Conservation (phyloP, 2,888 invertebrate genomes). For the Lutraria lutraria region DNA sequence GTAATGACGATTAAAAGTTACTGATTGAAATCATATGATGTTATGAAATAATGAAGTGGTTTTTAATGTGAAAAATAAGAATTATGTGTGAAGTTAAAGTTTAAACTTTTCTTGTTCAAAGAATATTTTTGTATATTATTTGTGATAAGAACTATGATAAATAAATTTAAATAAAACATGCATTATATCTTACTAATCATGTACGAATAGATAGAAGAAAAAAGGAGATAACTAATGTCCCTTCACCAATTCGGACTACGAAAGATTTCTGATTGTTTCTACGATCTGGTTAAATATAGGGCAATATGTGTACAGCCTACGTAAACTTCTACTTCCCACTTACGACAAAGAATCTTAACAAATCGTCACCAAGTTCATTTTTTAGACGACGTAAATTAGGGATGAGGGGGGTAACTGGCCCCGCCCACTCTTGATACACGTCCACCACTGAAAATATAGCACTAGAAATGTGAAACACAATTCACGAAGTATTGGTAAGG, state of each 20-base stretch:
- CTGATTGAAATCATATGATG: not conserved
- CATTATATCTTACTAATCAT: not conserved
- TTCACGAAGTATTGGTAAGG: not conserved
- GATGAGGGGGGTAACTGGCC: conserved; percentile 95
- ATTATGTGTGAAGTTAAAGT: not conserved
- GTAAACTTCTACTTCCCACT: conserved; percentile 78
- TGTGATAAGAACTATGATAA: not conserved
- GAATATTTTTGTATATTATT: not conserved
- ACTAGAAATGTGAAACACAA: conserved; percentile 41
- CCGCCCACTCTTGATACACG: conserved; percentile 96
- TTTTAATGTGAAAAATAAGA: not conserved
- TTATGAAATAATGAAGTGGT: not conserved
- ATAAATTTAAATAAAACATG: not conserved
- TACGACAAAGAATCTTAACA: conserved; percentile 93
- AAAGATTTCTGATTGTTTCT: not conserved
- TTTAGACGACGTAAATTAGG: conserved; percentile 94
- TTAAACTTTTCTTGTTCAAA: not conserved
- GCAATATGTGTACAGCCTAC: not conserved
- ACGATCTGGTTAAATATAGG: conserved; percentile 21
- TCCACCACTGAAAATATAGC: conserved; percentile 90
- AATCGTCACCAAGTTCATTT: conserved; percentile 94
- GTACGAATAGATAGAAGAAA: not conserved
- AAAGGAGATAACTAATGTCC: not conserved
- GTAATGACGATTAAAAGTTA: not conserved
- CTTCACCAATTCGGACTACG: conserved; percentile 17